Percentiles rank a stretch among this genome's conserved stretches.
Evolutionary conservation across 2,797 vertebrate genomes (phyloP).

Genomic region (Sparus aurata): DNA sequence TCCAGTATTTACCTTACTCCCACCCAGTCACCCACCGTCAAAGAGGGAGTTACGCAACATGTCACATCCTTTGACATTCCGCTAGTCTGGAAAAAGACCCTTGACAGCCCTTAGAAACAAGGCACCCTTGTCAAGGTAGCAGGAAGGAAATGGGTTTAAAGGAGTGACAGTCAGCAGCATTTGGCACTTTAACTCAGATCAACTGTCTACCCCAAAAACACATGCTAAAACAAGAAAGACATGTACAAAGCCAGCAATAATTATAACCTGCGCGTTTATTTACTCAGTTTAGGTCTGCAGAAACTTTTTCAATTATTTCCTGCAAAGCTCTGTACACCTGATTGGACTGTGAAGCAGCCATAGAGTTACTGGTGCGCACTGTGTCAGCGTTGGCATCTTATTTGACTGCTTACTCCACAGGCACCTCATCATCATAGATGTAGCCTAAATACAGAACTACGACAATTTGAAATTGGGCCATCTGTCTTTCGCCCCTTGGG

Average conservation of each 20-base stretch:
- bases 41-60: slow-evolving; percentile 72
- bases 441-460: slow-evolving; percentile 41
- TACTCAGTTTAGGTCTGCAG: not conserved
- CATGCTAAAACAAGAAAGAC: slow-evolving; percentile 21
- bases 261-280: slow-evolving; percentile 4
- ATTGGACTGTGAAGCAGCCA: slow-evolving; percentile 12
- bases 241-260: not conserved
- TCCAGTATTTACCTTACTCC: slow-evolving; percentile 71
- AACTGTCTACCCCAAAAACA: slow-evolving; percentile 25
- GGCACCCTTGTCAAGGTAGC: slow-evolving; percentile 62
- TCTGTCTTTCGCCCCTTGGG: slow-evolving; percentile 53
- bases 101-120: slow-evolving; percentile 70
- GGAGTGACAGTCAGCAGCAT: slow-evolving; percentile 17
- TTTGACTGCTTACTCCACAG: slow-evolving; percentile 18
- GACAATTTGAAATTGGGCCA: slow-evolving; percentile 62
- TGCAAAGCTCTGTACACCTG: slow-evolving; percentile 21
- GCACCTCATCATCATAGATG: slow-evolving; percentile 44
- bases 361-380: slow-evolving; percentile 9
- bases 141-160: slow-evolving; percentile 61
- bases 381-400: slow-evolving; percentile 35
- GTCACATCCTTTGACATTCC: slow-evolving; percentile 72
- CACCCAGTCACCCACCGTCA: slow-evolving; percentile 39
- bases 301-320: not conserved
- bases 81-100: slow-evolving; percentile 58
- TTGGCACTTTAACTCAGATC: slow-evolving; percentile 30